These are phyloP conservation scores for Drosophila elegans DNA, from an alignment of 1,140 invertebrate genomes.

Conservation along the genomic window DNA sequence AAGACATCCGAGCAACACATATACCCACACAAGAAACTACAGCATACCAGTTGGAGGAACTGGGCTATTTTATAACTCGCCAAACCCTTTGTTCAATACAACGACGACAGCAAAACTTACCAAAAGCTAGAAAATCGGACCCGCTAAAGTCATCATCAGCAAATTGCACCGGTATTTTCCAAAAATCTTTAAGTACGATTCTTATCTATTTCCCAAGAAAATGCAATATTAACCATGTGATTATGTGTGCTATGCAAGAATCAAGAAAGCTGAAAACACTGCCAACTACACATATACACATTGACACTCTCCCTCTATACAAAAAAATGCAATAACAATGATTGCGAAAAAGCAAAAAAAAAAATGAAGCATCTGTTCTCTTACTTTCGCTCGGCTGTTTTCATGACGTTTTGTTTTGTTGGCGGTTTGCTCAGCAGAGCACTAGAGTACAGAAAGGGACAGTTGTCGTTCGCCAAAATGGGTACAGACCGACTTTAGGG, in stretches of 20 bases:
- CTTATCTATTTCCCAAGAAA: constrained; percentile 3
- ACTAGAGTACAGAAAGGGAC: constrained; percentile 25
- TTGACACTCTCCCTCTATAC: background rate
- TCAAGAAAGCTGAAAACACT: constrained; percentile 23
- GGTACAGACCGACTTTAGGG: constrained; percentile 1
- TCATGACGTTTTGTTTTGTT: constrained; percentile 21
- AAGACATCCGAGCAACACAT: constrained; percentile 15
- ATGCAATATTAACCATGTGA: background rate
- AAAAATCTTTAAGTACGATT: background rate
- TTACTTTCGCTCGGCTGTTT: constrained; percentile 23
- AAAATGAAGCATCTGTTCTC: constrained; percentile 14
- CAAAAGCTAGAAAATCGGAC: constrained; percentile 10
- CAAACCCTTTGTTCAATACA: constrained; percentile 15
- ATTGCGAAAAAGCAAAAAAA: constrained; percentile 4
- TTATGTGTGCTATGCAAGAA: constrained; percentile 14
- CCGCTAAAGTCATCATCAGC: constrained; percentile 6
- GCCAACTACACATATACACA: constrained; percentile 14
- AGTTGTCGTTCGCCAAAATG: constrained; percentile 16
- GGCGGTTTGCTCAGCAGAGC: constrained; percentile 32
- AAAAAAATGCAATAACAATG: constrained; percentile 14
- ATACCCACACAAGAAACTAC: constrained; percentile 9
- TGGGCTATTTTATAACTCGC: constrained; percentile 34
- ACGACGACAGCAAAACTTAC: constrained; percentile 7
- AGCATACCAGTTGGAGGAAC: constrained; percentile 20
- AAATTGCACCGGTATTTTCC: constrained; percentile 21